Base-by-base conservation (phyloP, 2,888 invertebrate genomes). In the Tetropium fuscum region DNA sequence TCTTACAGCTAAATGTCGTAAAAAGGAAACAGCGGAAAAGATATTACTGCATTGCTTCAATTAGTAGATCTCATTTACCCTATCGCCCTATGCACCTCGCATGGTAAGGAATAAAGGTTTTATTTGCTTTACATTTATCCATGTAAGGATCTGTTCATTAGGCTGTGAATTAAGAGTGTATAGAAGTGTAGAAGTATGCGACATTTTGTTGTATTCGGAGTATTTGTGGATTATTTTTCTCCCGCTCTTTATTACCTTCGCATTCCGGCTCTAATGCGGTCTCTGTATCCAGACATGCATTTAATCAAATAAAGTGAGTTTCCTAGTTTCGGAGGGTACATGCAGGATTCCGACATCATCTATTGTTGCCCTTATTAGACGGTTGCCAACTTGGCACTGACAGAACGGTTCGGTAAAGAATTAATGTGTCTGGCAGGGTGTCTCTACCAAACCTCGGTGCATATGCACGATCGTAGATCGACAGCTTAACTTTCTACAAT, bases 261-360 rank as follows among this genome's bases (percentile, higher is more conserved):
- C 59, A 58, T 63, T 64, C 64, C 41, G 53, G 53, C 47, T 20
- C 55, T 65, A 64, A 67, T 68, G 68, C 68, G 66, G 62, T 58
- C 53, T 34, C 59, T 44, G 59, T 30, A 64, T 60, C 58, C 61
- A 60, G 63, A 57, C 69, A 47, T 65, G 62, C 68, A 58, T 71
- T 72, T 72, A 73, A 72, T 73, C 72, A 73, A 73, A 71, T 71
- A 68, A 72, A 72, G 73, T 70, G 70, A 63, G 58, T 73, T 73
- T 72, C 66, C 71, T 66, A 64, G 73, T 73, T 71, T 69, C 65
- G 56, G 62, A 56, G 64, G 62, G 60, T 53, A 45, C n/a, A n/a
- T 36, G 48, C 27, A 20, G 53, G 44, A 22, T 59, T 63, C 57
- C 51, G 45, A 59, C 57, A 63, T n/a, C n/a, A n/a, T 59, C 57